A percentile compares a stretch with the other conserved stretches of the same genome.
phyloP scores from a whole-genome alignment of 2,113 vertebrate genomes.

The Archilochus colubris region DNA sequence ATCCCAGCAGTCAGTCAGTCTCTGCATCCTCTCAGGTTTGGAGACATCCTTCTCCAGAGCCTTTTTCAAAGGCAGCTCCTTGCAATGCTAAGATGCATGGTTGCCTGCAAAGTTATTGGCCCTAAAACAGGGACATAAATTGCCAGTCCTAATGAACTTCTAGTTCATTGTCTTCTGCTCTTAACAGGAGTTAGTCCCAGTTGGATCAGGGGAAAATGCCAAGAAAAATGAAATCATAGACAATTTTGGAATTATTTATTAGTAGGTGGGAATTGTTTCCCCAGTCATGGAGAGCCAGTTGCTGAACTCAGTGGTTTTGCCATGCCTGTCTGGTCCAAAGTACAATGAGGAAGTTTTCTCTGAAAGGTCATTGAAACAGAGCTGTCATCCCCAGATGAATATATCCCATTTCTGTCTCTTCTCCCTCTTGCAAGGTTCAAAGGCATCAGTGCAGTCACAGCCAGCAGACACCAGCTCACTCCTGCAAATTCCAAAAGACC shows the following conservation, averaged over 20 bases:
- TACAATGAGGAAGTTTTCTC: neutral
- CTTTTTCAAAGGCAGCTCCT: neutral
- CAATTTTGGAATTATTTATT: slow-evolving; percentile 9
- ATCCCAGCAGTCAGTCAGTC: neutral
- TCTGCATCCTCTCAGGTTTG: neutral
- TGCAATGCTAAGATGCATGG: neutral
- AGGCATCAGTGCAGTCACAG: slow-evolving; percentile 85
- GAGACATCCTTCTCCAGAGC: neutral
- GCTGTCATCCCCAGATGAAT: neutral
- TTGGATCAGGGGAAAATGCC: neutral
- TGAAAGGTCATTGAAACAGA: neutral
- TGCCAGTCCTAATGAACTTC: neutral
- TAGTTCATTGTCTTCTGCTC: neutral
- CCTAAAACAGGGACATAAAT: neutral
- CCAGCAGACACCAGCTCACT: slow-evolving; percentile 79
- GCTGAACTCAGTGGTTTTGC: neutral
- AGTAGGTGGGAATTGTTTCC: neutral
- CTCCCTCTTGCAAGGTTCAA: slow-evolving; percentile 79
- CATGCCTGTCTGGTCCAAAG: neutral
- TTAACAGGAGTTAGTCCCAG: neutral
- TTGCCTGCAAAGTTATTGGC: neutral
- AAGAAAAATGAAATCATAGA: slow-evolving; percentile 54
- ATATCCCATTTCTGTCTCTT: neutral
- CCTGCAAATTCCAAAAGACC: slow-evolving; percentile 82
- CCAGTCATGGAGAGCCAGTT: neutral